Conservation (phyloP, 1,140 invertebrate species). For the Aphis craccivora region DNA sequence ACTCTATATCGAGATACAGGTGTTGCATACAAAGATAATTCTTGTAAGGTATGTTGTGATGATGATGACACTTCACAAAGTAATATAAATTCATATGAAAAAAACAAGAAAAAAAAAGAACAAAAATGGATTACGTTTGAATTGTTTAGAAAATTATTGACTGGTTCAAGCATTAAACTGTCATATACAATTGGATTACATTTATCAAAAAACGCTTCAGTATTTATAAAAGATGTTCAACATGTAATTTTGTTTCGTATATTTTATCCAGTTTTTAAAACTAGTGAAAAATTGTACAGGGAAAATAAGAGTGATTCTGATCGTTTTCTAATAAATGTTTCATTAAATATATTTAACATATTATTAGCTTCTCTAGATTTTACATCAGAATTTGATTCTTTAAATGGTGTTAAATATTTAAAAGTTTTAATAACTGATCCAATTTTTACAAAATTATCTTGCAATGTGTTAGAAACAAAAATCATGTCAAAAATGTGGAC, state of each 20-base stretch:
- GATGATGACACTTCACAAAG: constrained; percentile 11
- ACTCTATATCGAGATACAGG: constrained; percentile 67
- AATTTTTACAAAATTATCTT: constrained; percentile 70
- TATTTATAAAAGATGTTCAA: constrained; percentile 67
- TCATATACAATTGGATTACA: constrained; percentile 69
- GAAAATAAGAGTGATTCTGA: constrained; percentile 65
- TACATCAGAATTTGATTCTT: constrained; percentile 69
- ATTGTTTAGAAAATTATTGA: constrained; percentile 69
- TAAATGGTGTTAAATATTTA: constrained; percentile 68
- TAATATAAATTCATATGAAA: constrained; percentile 45
- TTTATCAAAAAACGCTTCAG: constrained; percentile 69
- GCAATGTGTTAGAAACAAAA: constrained; percentile 70
- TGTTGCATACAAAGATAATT: constrained; percentile 52
- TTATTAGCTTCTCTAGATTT: constrained; percentile 68
- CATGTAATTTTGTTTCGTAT: constrained; percentile 67
- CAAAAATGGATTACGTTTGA: constrained; percentile 64
- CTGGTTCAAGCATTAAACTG: constrained; percentile 68
- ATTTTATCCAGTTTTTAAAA: constrained; percentile 68
- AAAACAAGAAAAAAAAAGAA: constrained; percentile 56
- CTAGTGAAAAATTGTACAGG: constrained; percentile 66
- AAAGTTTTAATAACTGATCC: constrained; percentile 67
- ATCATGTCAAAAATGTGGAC: constrained; percentile 64
- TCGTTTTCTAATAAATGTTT: constrained; percentile 70
- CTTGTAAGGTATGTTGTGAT: constrained; percentile 56
- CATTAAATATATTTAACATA: constrained; percentile 70